Evolutionary conservation across 2,888 invertebrate species (phyloP).

Genomic region (Kuschelorhynchus macadamiae): DNA sequence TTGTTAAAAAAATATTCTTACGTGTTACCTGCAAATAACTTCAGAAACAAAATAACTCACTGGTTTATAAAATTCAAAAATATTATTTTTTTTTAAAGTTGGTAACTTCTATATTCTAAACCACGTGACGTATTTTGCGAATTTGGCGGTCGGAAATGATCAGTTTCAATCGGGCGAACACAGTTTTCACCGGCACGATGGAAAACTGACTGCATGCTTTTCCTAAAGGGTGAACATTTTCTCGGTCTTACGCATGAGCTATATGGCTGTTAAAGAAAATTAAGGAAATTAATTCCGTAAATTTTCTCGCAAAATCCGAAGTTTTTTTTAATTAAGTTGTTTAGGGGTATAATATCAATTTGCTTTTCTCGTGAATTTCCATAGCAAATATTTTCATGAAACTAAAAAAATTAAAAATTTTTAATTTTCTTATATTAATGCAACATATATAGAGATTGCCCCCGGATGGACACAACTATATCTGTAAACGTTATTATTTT

Average conservation of each 20-base stretch:
- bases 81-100: background rate
- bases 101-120: background rate
- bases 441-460: too few relatives aligned
- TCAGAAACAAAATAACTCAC: too few relatives aligned
- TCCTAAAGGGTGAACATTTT: slow-evolving; percentile 32
- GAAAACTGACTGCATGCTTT: slow-evolving; percentile 29
- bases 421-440: too few relatives aligned
- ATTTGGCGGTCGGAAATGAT: slow-evolving; percentile 1
- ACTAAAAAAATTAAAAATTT: too few relatives aligned
- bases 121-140: slow-evolving; percentile 16
- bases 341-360: background rate
- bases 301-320: background rate
- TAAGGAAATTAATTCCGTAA: slow-evolving; percentile 1
- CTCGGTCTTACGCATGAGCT: slow-evolving; percentile 37
- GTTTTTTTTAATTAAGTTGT: background rate
- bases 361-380: background rate
- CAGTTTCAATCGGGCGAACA: background rate
- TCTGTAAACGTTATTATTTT: too few relatives aligned
- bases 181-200: slow-evolving; percentile 8
- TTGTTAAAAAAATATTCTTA: too few relatives aligned
- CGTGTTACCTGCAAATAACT: too few relatives aligned
- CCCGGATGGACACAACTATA: too few relatives aligned
- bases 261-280: slow-evolving; percentile 9
- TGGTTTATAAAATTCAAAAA: too few relatives aligned
- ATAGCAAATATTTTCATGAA: too few relatives aligned